phyloP scores from a whole-genome alignment of 2,797 vertebrate genomes.

The Rhinella marina region DNA sequence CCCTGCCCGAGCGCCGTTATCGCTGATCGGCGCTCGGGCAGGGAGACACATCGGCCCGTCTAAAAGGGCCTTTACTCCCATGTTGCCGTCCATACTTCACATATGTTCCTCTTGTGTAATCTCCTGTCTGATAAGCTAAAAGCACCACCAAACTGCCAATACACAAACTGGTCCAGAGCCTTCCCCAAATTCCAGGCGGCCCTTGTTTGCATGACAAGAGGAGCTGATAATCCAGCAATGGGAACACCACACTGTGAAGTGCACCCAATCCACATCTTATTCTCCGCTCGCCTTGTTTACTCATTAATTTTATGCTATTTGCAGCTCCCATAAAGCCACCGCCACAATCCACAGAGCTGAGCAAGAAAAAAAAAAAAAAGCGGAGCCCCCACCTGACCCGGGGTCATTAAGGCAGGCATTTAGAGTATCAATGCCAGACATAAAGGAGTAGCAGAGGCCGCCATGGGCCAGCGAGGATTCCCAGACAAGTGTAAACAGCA shows the following conservation, averaged over 20 bases:
- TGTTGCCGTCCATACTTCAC: slow-evolving; percentile 51
- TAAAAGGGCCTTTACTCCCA: too few relatives aligned
- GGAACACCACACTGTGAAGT: slow-evolving; percentile 86
- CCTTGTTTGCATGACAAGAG: slow-evolving; percentile 88
- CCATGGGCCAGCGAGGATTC: slow-evolving; percentile 74
- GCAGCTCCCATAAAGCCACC: slow-evolving; percentile 74
- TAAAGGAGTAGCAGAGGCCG: slow-evolving; percentile 65
- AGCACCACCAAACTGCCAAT: slow-evolving; percentile 80
- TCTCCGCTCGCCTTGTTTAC: slow-evolving; percentile 78
- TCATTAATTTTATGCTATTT: slow-evolving; percentile 85
- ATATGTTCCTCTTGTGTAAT: slow-evolving; percentile 65
- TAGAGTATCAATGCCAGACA: slow-evolving; percentile 69
- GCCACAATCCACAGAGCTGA: slow-evolving; percentile 83
- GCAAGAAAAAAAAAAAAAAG: background rate
- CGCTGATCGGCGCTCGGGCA: too few relatives aligned
- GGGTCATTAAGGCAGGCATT: slow-evolving; percentile 41
- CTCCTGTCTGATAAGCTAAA: slow-evolving; percentile 79
- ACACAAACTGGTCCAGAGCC: slow-evolving; percentile 79
- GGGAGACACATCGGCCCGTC: too few relatives aligned
- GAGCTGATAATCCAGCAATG: slow-evolving; percentile 83
- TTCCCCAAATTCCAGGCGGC: slow-evolving; percentile 73
- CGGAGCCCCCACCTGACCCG: slow-evolving; percentile 1
- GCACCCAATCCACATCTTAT: slow-evolving; percentile 88
- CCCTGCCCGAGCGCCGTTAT: too few relatives aligned
- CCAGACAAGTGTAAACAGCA: slow-evolving; percentile 66